Conservation (phyloP, 2,888 invertebrate genomes). For the Epinotia nisella region DNA sequence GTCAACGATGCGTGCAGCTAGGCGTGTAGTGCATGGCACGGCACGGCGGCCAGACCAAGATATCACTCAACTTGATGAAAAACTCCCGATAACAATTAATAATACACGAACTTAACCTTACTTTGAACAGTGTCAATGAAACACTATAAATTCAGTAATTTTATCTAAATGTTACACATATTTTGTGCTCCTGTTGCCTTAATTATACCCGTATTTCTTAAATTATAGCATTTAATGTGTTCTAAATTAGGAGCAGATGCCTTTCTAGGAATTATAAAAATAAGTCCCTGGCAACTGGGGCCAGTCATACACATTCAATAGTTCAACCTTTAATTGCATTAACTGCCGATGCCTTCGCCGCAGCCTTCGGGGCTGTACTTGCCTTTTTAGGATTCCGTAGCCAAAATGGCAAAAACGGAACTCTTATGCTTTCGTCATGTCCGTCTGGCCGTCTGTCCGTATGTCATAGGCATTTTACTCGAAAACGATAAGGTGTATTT, state of each 20-base stretch:
- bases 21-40: background rate
- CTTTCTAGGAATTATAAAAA: constrained; percentile 12
- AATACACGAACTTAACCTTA: background rate
- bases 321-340: constrained; percentile 23
- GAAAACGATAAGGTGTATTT: too few species aligned
- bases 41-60: background rate
- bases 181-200: too few species aligned
- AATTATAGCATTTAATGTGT: background rate
- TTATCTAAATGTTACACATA: background rate
- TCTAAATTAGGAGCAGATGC: constrained; percentile 8
- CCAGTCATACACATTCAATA: constrained; percentile 9
- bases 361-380: background rate
- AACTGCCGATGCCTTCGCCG: background rate
- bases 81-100: background rate
- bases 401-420: too few species aligned
- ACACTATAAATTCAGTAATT: background rate
- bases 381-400: too few species aligned
- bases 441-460: too few species aligned
- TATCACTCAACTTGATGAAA: background rate
- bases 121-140: too few species aligned
- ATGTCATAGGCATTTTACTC: too few species aligned
- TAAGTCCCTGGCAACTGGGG: background rate
- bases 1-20: too few species aligned
- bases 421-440: too few species aligned
- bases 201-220: background rate